Base-by-base conservation (phyloP, 2,888 invertebrate genomes). In the Synanthedon vespiformis region DNA sequence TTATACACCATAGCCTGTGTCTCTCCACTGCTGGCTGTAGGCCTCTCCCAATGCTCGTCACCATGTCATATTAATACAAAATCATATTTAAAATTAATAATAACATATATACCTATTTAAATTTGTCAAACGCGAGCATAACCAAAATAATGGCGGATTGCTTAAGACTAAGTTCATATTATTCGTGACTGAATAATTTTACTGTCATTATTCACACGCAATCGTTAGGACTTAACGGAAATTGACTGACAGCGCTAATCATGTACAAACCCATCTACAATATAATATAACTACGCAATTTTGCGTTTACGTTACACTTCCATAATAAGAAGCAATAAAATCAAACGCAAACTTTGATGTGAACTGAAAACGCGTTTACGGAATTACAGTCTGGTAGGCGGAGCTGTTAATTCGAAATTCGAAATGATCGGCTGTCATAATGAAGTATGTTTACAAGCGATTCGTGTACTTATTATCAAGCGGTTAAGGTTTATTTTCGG, bases 341-440 rank as follows among this genome's bases (percentile, higher is more conserved):
- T 52, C 48, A 44, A 47, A 54, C 51, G 52, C 49, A 50, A 54
- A 58, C 54, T 53, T 57, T 52, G 51, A 55, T 41, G 56, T 58
- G 51, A 56, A 57, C 50, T 48, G 44, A 40, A 53, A 57, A 56
- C 51, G 50, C 66, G 63, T 60, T 59, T 60, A 61, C 56, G 58
- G 65, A 60, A 61, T 65, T 56, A 65, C 60, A 61, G 61, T 58
- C 57, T 58, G 61, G 61, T 61, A 59, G 72, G 74, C 68, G 70
- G 61, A 58, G 63, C 62, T 59, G 61, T 61, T 62, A 63, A 62
- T 55, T 65, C 65, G 58, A 69, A 70, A 68, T 68, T 63, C 63
- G 63, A 71, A 71, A 73, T 74, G 68, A 75, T 76, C 65, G 64
- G 62, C 65, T 70, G 70, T 74, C 76, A 72, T 72, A 69, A 66